Percentiles rank a stretch among this genome's conserved stretches.
Evolutionary conservation across 2,113 vertebrate genomes (phyloP).

Genomic region (Psittacula cyanocephala): DNA sequence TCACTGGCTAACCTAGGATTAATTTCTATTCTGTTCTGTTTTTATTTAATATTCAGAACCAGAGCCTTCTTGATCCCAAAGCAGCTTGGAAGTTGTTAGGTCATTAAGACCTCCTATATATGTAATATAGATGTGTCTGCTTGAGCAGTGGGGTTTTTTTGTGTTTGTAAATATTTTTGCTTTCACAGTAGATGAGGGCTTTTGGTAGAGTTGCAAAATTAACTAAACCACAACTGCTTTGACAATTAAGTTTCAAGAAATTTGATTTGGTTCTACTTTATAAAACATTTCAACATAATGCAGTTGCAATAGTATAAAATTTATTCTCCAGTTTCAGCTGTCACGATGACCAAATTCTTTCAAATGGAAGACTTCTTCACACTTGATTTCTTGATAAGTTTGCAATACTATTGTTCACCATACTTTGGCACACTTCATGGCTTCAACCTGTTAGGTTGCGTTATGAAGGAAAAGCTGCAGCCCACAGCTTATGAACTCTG

Average conservation of each 20-base stretch:
- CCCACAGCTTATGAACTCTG: neutral
- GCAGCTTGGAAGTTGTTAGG: neutral
- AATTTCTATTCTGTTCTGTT: neutral
- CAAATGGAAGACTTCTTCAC: neutral
- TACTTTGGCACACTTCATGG: neutral
- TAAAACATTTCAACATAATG: neutral
- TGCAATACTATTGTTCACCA: neutral
- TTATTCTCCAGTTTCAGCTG: neutral
- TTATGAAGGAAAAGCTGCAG: neutral
- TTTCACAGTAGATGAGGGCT: neutral
- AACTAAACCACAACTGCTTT: neutral
- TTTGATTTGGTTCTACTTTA: neutral
- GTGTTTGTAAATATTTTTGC: neutral
- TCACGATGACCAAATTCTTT: fast-evolving
- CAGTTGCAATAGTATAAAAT: neutral
- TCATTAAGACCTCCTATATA: neutral
- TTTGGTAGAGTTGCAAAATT: neutral
- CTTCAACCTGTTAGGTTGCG: neutral
- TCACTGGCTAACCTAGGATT: neutral
- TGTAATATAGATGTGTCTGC: neutral
- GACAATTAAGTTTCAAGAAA: neutral
- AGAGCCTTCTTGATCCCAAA: neutral
- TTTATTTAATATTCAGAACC: neutral
- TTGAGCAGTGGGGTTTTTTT: fast-evolving
- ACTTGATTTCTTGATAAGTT: neutral